Evolutionary conservation across 2,113 vertebrate species (phyloP).

Genomic region (Cochlearius cochlearius): DNA sequence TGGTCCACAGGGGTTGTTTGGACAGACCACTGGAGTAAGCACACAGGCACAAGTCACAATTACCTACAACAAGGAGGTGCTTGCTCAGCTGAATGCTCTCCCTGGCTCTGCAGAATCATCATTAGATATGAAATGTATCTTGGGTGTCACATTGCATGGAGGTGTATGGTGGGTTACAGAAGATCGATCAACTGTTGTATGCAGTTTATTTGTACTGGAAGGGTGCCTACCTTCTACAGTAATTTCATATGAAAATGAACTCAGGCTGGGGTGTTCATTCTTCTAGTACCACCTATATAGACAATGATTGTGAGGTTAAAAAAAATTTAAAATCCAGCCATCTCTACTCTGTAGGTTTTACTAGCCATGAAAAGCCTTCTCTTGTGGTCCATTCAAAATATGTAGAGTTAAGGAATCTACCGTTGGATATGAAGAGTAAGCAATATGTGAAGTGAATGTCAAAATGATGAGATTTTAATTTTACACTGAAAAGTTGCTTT

Average conservation of each 20-base stretch:
- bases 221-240: not conserved
- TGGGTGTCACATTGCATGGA: accelerated
- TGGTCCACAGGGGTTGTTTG: not conserved
- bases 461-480: not conserved
- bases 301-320: not conserved
- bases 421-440: not conserved
- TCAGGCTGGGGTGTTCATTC: not conserved
- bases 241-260: not conserved
- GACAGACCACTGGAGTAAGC: not conserved
- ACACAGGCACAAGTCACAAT: not conserved
- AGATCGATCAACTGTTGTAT: not conserved
- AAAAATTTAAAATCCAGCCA: not conserved
- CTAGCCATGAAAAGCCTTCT: not conserved
- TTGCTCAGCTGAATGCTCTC: not conserved
- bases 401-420: not conserved
- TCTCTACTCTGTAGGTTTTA: not conserved
- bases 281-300: not conserved
- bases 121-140: not conserved
- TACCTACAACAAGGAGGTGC: not conserved
- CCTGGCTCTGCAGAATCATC: not conserved
- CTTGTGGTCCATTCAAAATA: not conserved
- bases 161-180: not conserved
- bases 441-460: not conserved
- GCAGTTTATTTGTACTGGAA: not conserved
- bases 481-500: not conserved